phyloP scores from a whole-genome alignment of 2,888 invertebrate genomes.

The Thereva nobilitata region DNA sequence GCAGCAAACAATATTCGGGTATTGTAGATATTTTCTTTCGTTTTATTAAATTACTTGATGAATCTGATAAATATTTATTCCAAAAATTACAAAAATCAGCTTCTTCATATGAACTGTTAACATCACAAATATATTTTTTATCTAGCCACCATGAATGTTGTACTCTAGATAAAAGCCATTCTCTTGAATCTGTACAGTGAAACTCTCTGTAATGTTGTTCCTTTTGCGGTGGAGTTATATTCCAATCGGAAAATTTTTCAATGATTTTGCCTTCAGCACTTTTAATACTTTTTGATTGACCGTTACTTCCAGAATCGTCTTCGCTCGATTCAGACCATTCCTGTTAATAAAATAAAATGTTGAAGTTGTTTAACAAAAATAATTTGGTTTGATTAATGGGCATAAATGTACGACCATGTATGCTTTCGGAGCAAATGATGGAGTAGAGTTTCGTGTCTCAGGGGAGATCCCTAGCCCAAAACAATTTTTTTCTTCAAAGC shows the following conservation, averaged over 20 bases:
- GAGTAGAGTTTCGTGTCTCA: too few relatives aligned
- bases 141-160: conserved; percentile 59
- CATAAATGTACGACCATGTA: too few relatives aligned
- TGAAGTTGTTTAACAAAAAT: too few relatives aligned
- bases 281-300: neutral
- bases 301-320: neutral
- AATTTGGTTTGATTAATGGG: too few relatives aligned
- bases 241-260: conserved; percentile 12
- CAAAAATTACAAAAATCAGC: conserved; percentile 58
- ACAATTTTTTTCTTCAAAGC: too few relatives aligned
- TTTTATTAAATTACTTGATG: conserved; percentile 45
- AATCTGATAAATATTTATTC: conserved; percentile 48
- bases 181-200: conserved; percentile 47
- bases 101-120: conserved; percentile 50
- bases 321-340: too few relatives aligned
- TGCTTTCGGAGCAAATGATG: too few relatives aligned
- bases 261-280: conserved; percentile 23
- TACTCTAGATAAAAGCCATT: conserved; percentile 51
- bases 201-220: conserved; percentile 44
- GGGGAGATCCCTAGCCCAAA: too few relatives aligned
- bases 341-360: too few relatives aligned
- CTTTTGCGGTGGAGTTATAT: conserved; percentile 45
- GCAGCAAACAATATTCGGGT: conserved; percentile 51
- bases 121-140: conserved; percentile 45
- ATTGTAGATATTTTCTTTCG: conserved; percentile 47